Evolutionary conservation across 2,888 invertebrate genomes (phyloP).

Genomic region (Dasysyrphus tricinctus): DNA sequence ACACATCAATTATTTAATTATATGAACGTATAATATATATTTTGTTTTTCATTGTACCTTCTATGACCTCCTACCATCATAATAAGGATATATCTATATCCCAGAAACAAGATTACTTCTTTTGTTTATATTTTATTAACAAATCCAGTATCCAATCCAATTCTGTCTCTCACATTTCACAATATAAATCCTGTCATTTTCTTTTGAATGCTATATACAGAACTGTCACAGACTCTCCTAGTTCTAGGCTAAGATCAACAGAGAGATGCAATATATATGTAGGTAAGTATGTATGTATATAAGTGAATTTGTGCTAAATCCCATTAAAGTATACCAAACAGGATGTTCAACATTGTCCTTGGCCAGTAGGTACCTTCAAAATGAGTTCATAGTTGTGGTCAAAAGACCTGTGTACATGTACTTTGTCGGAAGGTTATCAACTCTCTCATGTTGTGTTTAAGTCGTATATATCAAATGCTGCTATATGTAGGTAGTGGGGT

Average conservation of each 20-base stretch:
- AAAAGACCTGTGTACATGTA: background rate
- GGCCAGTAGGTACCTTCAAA: conserved; percentile 21
- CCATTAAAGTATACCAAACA: conserved; percentile 29
- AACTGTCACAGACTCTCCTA: conserved; percentile 11
- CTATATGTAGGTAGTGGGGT: background rate
- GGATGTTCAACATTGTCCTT: conserved; percentile 20
- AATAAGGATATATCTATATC: background rate
- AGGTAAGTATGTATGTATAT: too few relatives aligned
- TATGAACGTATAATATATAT: background rate
- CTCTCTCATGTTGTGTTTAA: background rate
- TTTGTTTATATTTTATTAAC: conserved; percentile 27
- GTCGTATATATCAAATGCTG: background rate
- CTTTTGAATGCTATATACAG: background rate
- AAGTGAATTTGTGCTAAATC: conserved; percentile 35
- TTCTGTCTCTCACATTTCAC: conserved; percentile 15
- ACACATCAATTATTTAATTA: background rate
- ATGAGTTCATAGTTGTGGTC: conserved; percentile 22
- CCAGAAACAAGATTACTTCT: background rate
- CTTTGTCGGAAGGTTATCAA: conserved; percentile 11
- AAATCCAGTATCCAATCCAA: conserved; percentile 12
- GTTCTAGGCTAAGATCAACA: conserved; percentile 9
- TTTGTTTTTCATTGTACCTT: background rate
- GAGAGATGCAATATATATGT: background rate
- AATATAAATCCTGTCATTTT: conserved; percentile 19
- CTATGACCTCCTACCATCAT: background rate